Evolutionary conservation across 2,797 vertebrate species (phyloP), one percentile per base, ranked within the genome.

Genomic region (Kryptolebias ocellatus): DNA sequence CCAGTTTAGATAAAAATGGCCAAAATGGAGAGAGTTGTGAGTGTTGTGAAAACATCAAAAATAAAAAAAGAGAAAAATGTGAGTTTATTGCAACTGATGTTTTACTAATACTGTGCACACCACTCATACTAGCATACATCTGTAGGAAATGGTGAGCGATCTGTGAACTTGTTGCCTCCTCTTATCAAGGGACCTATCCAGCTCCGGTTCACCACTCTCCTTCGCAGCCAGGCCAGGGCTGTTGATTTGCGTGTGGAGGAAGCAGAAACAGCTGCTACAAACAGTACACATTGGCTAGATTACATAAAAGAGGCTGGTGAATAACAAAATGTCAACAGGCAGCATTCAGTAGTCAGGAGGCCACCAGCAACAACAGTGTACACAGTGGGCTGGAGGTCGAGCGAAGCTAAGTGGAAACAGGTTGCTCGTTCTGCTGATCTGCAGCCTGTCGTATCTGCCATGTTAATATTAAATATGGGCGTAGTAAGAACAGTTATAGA

Each of bases 311-410:
- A 87, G 90, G 89, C 88, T 78, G 75, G 83, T 89, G 91, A 93
- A 94, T 90, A 92, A 72, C 87, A 84, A 83, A 70, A 51, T 92
- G 94, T 95, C 94, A 95, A 90, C 90, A 83, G 90, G 91, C 92
- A 92, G 91, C 89, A 74, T 91, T 90, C 90, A 89, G 85, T 64
- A 78, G 79, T 81, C 82, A 72, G 64, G 88, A 87, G 90, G 83
- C 88, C 92, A 76, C 89, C 89, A 27, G 65, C 67, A 47, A 49
- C 71, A 46, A 34, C 62, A 20, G 53, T 56, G 55, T 53, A 74
- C 79, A 65, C 27, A 31, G 56, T 67, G 79, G 60, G 50, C 70
- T 53, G 62, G 62, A 60, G 71, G 72, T 46, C 45, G 57, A 61
- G 53, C 20, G 45, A 63, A 58, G 62, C 66, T 55, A 50, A 68